Conservation (phyloP, 1,140 invertebrate species). For the Sarcophaga bullata region DNA sequence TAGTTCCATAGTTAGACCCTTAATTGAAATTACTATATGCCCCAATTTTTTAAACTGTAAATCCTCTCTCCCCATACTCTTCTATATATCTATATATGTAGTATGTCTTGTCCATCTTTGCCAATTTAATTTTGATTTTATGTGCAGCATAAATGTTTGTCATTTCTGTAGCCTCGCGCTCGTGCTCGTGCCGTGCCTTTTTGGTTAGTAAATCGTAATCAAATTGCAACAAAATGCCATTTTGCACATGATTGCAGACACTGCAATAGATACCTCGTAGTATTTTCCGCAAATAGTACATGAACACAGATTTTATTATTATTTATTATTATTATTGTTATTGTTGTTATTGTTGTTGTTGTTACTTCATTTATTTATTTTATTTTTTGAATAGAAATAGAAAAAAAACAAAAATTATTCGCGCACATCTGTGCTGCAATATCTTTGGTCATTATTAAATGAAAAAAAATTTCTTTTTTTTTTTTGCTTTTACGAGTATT, state of each 20-base stretch:
- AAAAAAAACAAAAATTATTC: too few species aligned
- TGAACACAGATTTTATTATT: not conserved
- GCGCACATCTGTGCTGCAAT: too few species aligned
- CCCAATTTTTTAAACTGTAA: not conserved
- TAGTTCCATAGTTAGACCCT: not conserved
- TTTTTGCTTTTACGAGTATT: not conserved
- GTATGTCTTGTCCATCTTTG: too few species aligned
- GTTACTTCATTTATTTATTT: too few species aligned
- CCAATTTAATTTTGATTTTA: too few species aligned
- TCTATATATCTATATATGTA: too few species aligned
- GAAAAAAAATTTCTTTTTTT: not conserved
- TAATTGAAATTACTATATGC: not conserved
- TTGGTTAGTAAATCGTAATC: not conserved
- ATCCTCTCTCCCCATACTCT: not conserved
- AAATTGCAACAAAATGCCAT: conserved; percentile 16
- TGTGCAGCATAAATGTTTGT: not conserved
- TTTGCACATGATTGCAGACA: not conserved
- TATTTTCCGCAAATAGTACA: not conserved
- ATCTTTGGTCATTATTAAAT: too few species aligned
- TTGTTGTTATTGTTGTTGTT: too few species aligned
- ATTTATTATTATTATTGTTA: not conserved
- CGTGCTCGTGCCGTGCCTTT: conserved; percentile 6
- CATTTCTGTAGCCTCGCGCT: not conserved
- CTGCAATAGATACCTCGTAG: not conserved
- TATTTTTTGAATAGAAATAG: too few species aligned